Conservation (phyloP, 1,140 invertebrate species). For the Dendroctonus valens region DNA sequence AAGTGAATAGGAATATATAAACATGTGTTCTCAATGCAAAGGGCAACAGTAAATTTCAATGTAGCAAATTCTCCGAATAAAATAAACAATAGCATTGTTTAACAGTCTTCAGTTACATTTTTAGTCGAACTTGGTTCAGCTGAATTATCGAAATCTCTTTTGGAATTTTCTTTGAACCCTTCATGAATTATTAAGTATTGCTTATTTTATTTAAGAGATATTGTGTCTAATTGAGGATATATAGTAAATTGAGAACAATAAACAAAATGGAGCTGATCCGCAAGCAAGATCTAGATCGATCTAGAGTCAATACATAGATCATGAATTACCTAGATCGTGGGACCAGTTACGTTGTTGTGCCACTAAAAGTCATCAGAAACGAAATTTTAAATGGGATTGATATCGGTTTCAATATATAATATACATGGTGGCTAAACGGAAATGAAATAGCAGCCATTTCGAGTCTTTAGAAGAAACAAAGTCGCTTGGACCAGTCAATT, state of each 20-base stretch:
- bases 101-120: background rate
- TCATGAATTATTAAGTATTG: background rate
- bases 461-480: too few relatives aligned
- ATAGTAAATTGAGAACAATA: constrained; percentile 26
- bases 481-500: too few relatives aligned
- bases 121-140: background rate
- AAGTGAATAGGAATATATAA: constrained; percentile 23
- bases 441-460: too few relatives aligned
- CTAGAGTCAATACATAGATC: constrained; percentile 48
- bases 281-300: constrained; percentile 50
- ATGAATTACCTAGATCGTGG: constrained; percentile 71
- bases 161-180: too few relatives aligned
- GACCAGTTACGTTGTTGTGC: constrained; percentile 71
- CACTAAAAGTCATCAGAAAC: constrained; percentile 64
- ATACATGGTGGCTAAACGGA: too few relatives aligned
- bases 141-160: too few relatives aligned
- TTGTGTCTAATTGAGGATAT: constrained; percentile 12
- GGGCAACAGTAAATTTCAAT: constrained; percentile 29
- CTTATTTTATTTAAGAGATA: constrained; percentile 20
- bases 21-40: constrained; percentile 25
- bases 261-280: constrained; percentile 36
- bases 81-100: constrained; percentile 7
- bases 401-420: too few relatives aligned
- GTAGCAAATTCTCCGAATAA: constrained; percentile 24
- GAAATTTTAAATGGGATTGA: constrained; percentile 14